Base-by-base conservation (phyloP, 1,140 invertebrate species). In the Physella acuta region DNA sequence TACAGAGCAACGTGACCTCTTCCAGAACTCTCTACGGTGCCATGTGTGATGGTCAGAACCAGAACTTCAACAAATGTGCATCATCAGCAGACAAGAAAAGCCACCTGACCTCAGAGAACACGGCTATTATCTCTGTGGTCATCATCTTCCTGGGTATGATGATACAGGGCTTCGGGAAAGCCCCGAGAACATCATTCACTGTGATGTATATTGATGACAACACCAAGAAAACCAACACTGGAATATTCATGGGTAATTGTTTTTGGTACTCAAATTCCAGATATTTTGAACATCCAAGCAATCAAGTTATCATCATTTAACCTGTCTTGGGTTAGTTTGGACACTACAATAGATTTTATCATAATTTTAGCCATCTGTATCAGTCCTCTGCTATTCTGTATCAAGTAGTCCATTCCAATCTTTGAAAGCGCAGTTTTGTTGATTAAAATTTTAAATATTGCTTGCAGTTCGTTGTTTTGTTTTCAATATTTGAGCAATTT, bases 201-300 rank as follows among this genome's bases (percentile, higher is more conserved):
- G 33, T 60, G 11, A 71, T 65, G 3, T 75, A 66, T 55, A 26
- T 75, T 17, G 73, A 75, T 14, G 53, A 63, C 37, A 71, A 71
- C 44, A 37, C 64, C 24, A 49, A 64, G 16, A 75, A 67, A 26
- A 62, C 63, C 11, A 70, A 71, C 49, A 65, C 68, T 16, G 73
- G 73, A 24, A 70, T 71, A 26, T 71, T 67, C 60, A 65, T 75
- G 36, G 66, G 66, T 70, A n/a, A n/a, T n/a, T n/a, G n/a, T n/a
- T n/a, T n/a, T n/a, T n/a, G n/a, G n/a, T n/a, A n/a, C n/a, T n/a
- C n/a, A n/a, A n/a, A n/a, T n/a, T n/a, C n/a, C n/a, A n/a, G n/a
- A n/a, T n/a, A n/a, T n/a, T n/a, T n/a, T n/a, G n/a, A n/a, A n/a
- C n/a, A n/a, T n/a, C n/a, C n/a, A n/a, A n/a, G n/a, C n/a, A n/a